Base-by-base conservation (phyloP, 2,113 vertebrate genomes). In the Takifugu flavidus region DNA sequence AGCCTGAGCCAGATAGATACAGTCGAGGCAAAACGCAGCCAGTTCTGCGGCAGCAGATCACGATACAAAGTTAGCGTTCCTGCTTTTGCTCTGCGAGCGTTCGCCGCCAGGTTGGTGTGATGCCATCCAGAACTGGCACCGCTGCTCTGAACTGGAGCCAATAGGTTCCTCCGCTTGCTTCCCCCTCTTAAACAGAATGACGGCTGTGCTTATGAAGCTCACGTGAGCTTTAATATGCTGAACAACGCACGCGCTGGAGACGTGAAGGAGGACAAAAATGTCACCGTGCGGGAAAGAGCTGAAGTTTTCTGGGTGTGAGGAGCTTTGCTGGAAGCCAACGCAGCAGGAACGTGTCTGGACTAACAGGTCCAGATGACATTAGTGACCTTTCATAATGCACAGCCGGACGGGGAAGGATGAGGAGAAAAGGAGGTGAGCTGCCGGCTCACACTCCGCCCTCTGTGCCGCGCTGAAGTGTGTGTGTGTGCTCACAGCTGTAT, bases 401-500 rank as follows among this genome's bases (percentile, higher is more conserved):
- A 60, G 59, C 53, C 62, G 74, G 73, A 51, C 58, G 25, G 71
- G 53, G 52, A 63, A 56, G 61, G 72, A 69, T 47, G 59, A 59
- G 28, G 12, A 47, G 47, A 43, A 63, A 46, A 56, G 59, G 56
- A 79, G 71, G 55, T 13, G 61, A 53, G 70, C 57, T 67, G 77
- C 49, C 39, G 0, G 62, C 60, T 60, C 61, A 70, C 77, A 62
- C 74, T 75, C 58, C 62, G 47, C 56, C 7, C 44, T 51, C 26
- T 74, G 69, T 58, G 8, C 79, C 59, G 53, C 25, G 46, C 46
- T 15, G 70, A 56, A 59, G 74, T 65, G 75, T 74, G 82, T 45
- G 44, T 45, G 44, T 45, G 82, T 84, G 87, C 78, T 85, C 65
- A 55, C 26, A 62, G 82, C 77, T 62, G 58, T 78, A 45, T 59